A percentile compares a stretch with the other conserved stretches of the same genome.
phyloP scores from a whole-genome alignment of 2,113 vertebrate genomes.

The Stegastes partitus region DNA sequence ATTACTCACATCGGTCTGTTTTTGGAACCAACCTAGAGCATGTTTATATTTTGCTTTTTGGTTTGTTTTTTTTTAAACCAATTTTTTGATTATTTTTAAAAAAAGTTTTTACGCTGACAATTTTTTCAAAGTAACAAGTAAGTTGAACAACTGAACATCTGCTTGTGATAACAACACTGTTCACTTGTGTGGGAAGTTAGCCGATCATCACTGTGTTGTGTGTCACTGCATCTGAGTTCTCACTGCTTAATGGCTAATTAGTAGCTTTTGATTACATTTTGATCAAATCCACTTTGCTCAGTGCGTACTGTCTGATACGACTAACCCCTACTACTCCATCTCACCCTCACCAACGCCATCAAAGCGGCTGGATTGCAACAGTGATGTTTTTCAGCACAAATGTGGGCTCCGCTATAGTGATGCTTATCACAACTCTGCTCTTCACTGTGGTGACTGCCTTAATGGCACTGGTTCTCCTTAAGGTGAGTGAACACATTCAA shows the following conservation, averaged over 20 bases:
- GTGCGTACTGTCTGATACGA: slow-evolving; percentile 35
- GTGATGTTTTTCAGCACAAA: slow-evolving; percentile 86
- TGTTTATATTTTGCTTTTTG: no score
- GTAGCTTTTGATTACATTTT: slow-evolving; percentile 11
- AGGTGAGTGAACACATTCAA: slow-evolving; percentile 82
- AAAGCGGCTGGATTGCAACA: slow-evolving; percentile 93
- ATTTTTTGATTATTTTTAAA: no score
- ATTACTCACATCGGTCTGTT: no score
- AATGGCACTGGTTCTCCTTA: slow-evolving; percentile 88
- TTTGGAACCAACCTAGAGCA: no score
- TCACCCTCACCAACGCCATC: slow-evolving; percentile 49
- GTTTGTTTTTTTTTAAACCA: no score
- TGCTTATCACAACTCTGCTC: slow-evolving; percentile 92
- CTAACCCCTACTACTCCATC: slow-evolving; percentile 67
- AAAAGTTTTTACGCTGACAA: background rate
- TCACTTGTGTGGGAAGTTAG: background rate
- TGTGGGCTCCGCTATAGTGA: slow-evolving; percentile 89
- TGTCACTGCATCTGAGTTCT: slow-evolving; percentile 30
- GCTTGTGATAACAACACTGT: slow-evolving; percentile 5
- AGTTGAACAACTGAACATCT: background rate
- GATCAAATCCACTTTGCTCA: slow-evolving; percentile 29
- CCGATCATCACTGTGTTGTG: slow-evolving; percentile 5
- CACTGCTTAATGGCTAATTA: slow-evolving; percentile 19
- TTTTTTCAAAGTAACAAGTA: background rate
- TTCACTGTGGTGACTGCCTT: slow-evolving; percentile 87